A percentile compares a stretch with the other conserved stretches of the same genome.
These are phyloP conservation scores for Drosophila siamana DNA, from an alignment of 2,888 invertebrate species.

Conservation along the genomic window DNA sequence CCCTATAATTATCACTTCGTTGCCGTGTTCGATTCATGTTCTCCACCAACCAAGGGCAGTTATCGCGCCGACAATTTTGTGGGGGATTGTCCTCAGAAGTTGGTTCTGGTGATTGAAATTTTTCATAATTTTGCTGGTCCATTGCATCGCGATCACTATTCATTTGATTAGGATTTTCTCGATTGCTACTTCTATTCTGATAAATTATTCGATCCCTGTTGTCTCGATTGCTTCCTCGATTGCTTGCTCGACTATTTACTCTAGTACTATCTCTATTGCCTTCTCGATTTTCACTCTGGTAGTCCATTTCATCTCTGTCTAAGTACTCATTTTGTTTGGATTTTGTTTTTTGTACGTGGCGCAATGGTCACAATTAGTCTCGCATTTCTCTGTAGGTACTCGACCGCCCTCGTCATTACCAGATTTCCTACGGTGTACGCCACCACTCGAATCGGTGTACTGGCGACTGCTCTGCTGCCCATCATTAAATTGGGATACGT, in stretches of 20 bases:
- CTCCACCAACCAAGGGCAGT: neutral
- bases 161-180: neutral
- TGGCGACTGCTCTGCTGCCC: neutral
- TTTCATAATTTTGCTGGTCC: neutral
- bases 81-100: slow-evolving; percentile 13
- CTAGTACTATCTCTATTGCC: neutral
- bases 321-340: neutral
- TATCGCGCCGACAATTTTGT: neutral
- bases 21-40: neutral
- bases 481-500: neutral
- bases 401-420: neutral
- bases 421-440: neutral
- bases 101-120: slow-evolving; percentile 9
- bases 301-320: neutral
- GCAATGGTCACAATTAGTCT: neutral
- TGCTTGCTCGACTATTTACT: neutral
- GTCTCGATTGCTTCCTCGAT: neutral
- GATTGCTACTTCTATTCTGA: neutral
- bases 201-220: neutral
- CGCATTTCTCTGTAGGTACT: neutral
- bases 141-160: neutral
- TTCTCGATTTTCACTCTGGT: neutral
- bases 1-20: neutral
- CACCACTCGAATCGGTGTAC: neutral
- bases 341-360: neutral